phyloP scores from a whole-genome alignment of 2,113 vertebrate genomes.

The Xyrauchen texanus region DNA sequence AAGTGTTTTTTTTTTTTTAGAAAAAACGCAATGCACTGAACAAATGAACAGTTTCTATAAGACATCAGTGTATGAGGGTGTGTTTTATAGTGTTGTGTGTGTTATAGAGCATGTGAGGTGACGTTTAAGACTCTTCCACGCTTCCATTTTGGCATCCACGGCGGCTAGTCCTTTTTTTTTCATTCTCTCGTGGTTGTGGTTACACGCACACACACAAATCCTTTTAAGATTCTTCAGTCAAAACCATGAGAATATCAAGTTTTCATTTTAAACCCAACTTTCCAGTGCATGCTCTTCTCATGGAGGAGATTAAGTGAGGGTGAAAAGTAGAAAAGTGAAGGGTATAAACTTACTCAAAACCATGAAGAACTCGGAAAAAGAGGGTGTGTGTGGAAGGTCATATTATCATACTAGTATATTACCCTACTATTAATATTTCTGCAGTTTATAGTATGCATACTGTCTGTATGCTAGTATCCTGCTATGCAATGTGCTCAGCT shows the following conservation, averaged over 20 bases:
- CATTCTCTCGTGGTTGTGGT: constrained; percentile 53
- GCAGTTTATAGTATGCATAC: too few species aligned
- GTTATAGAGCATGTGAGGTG: constrained; percentile 26
- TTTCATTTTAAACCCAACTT: constrained; percentile 48
- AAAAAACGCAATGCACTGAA: neutral
- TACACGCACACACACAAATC: constrained; percentile 25
- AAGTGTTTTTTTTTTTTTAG: too few species aligned
- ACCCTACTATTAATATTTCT: too few species aligned
- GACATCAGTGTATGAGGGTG: neutral
- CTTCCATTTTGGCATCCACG: constrained; percentile 34
- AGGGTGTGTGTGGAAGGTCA: too few species aligned
- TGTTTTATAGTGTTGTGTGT: constrained; percentile 1
- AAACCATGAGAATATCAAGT: constrained; percentile 43
- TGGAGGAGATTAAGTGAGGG: constrained; percentile 15
- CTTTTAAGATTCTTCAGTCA: constrained; percentile 38
- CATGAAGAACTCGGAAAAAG: neutral
- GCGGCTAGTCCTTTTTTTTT: constrained; percentile 38
- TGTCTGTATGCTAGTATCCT: too few species aligned
- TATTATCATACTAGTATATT: too few species aligned
- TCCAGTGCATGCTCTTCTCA: constrained; percentile 28
- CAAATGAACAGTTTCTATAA: neutral
- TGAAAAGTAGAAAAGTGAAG: constrained; percentile 22
- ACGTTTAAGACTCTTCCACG: constrained; percentile 22
- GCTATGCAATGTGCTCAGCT: too few species aligned
- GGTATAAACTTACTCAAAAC: constrained; percentile 12